These are phyloP conservation scores for Acronicta leporina DNA, from an alignment of 2,888 invertebrate genomes.

Conservation along the genomic window DNA sequence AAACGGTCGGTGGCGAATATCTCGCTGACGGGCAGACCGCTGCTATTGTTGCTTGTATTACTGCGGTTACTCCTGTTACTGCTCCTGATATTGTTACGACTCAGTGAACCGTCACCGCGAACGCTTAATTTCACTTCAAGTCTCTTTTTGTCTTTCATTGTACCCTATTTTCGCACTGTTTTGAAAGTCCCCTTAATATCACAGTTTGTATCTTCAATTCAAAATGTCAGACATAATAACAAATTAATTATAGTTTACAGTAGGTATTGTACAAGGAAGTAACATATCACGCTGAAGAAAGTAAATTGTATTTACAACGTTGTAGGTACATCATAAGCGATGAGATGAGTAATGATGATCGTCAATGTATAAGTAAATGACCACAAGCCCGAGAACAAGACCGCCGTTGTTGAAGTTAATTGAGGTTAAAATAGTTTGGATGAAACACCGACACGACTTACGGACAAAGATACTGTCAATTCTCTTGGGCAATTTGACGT, in stretches of 20 bases:
- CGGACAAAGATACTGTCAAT: constrained; percentile 80
- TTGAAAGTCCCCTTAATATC: constrained; percentile 49
- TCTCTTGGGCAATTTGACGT: constrained; percentile 62
- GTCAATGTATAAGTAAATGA: constrained; percentile 78
- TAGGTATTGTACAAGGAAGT: constrained; percentile 67
- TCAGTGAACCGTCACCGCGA: constrained; percentile 83
- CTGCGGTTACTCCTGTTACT: constrained; percentile 82
- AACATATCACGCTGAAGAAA: constrained; percentile 76
- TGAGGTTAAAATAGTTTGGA: constrained; percentile 78
- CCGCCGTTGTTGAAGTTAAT: constrained; percentile 76
- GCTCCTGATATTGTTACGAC: constrained; percentile 78
- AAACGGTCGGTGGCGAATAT: constrained; percentile 84
- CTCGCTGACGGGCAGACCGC: constrained; percentile 78
- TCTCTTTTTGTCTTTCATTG: constrained; percentile 83
- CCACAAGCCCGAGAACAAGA: constrained; percentile 77
- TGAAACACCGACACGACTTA: constrained; percentile 75
- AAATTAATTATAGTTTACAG: constrained; percentile 69
- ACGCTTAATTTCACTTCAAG: constrained; percentile 85
- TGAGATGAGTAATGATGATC: constrained; percentile 80
- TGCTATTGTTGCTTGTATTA: constrained; percentile 73
- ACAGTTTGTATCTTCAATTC: constrained; percentile 65
- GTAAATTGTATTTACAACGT: constrained; percentile 75
- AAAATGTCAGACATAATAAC: constrained; percentile 62
- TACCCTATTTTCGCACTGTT: constrained; percentile 58
- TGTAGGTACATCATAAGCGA: constrained; percentile 68